Base-by-base conservation (phyloP, 2,113 vertebrate species). In the Dasypus novemcinctus region DNA sequence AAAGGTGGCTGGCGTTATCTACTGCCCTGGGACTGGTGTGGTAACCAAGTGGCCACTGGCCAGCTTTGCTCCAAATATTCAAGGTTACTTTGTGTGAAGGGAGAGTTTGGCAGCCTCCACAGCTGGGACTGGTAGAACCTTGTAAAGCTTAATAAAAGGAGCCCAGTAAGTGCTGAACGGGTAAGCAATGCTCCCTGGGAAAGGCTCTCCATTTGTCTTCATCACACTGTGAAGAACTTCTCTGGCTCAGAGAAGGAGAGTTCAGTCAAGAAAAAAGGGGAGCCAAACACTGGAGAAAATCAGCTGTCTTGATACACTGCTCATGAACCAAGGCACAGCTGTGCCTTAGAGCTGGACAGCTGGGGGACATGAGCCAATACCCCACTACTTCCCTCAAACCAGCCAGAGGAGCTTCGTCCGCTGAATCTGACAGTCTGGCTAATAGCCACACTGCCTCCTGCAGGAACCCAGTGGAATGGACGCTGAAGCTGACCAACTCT, bases 221-320 rank as follows among this genome's bases (percentile, higher is more conserved):
- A 25, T 17, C 10, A 14, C 5, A 17, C 29, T n/a, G 33, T 29
- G 21, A 63, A 14, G 71, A 31, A 1, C 15, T 12, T 71, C 17
- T 23, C 31, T 9, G 6, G 1, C 20, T 71, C 52, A 54, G 17
- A n/a, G n/a, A n/a, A n/a, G n/a, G n/a, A n/a, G n/a, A n/a, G n/a
- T n/a, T n/a, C n/a, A n/a, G n/a, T n/a, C n/a, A 18, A 54, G 41
- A 49, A 27, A 21, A 33, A 27, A 13, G 12, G 1, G 1, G 43
- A 33, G 17, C 6, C 46, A 33, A 76, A n/a, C 31, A 1, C 10
- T 14, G 11, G 7, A 3, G 20, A 4, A 4, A 41, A 14, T 66
- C 23, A 20, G 64, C 2, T 27, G 6, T 36, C 25, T 33, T 6
- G 18, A 41, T 1, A 1, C 10, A 11, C 0, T 3, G 4, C 59